phyloP scores from a whole-genome alignment of 1,140 invertebrate genomes.

The Calliopsis andreniformis region DNA sequence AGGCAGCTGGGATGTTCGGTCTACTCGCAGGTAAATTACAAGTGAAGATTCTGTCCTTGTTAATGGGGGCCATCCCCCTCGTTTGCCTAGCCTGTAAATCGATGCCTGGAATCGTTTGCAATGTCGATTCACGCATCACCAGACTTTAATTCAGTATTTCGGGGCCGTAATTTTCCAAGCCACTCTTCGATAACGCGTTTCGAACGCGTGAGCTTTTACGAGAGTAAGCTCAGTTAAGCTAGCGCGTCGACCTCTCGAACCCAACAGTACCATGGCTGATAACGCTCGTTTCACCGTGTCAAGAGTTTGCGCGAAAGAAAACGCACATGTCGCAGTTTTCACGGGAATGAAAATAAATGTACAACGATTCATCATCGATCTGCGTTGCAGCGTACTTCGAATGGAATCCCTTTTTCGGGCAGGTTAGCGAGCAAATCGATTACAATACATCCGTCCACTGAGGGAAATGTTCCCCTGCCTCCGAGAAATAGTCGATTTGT shows the following conservation, averaged over 20 bases:
- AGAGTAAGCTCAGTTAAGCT: conserved; percentile 29
- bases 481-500: neutral
- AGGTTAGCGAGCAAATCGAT: neutral
- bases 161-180: conserved; percentile 58
- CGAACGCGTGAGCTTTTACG: neutral
- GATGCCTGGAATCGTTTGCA: conserved; percentile 54
- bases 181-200: conserved; percentile 39
- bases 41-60: conserved; percentile 48
- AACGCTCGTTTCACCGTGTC: neutral
- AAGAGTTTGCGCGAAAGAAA: conserved; percentile 22
- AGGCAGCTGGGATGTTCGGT: neutral
- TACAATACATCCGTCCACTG: neutral
- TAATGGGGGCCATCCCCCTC: conserved; percentile 30
- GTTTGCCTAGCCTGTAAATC: conserved; percentile 43
- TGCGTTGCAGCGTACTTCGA: conserved; percentile 3
- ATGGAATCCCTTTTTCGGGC: neutral
- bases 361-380: neutral
- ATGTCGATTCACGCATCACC: conserved; percentile 57
- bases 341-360: neutral
- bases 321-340: neutral
- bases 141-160: conserved; percentile 61
- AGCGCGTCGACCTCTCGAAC: neutral
- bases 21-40: conserved; percentile 41
- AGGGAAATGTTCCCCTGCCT: neutral
- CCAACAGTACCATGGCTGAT: neutral